Evolutionary conservation across 2,113 vertebrate genomes (phyloP), one percentile per base, ranked within the genome.

Genomic region (Zosterops pallidus): DNA sequence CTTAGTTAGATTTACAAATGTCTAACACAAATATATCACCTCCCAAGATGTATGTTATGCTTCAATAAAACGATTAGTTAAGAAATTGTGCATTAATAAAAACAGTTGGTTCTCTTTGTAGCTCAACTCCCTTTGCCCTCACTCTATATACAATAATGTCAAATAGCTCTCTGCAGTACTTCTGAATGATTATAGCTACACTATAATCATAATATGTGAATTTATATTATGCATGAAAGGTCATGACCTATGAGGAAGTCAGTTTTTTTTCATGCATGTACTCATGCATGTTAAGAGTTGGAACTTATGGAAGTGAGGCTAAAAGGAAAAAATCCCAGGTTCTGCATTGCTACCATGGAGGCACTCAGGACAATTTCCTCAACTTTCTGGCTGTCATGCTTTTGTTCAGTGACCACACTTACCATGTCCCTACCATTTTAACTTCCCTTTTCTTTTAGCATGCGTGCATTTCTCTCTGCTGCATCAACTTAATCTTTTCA

Each of bases 41-140:
- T 82, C 81, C 64, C 76, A 86, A 91, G 94, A 93, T 81, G 59
- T 94, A 84, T 80, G 85, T 94, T 92, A 94, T 26, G 67, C 62
- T 94, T 91, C 85, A 82, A 47, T 50, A 67, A 76, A 90, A 67
- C 12, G 69, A 90, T 93, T 91, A 83, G 91, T 96, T 95, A 92
- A 84, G 92, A 97, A 97, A 96, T 90, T 92, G 89, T 86, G 83
- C 94, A 96, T 97, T 94, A 97, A 95, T 91, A 95, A 95, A 96
- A 97, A 95, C 95, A 95, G 81, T 94, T 91, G 89, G 57, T 95
- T 94, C 87, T 86, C 96, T 95, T 95, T 95, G 95, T 96, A 96
- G 87, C 70, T 92, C 89, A 92, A 83, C 82, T 95, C 78, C 86
- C 63, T 83, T 76, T 95, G 91, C 94, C 93, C 49, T 50, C 24